Evolutionary conservation across 2,888 invertebrate genomes (phyloP), one percentile per base, ranked within the genome.

Genomic region (Carcina quercana): DNA sequence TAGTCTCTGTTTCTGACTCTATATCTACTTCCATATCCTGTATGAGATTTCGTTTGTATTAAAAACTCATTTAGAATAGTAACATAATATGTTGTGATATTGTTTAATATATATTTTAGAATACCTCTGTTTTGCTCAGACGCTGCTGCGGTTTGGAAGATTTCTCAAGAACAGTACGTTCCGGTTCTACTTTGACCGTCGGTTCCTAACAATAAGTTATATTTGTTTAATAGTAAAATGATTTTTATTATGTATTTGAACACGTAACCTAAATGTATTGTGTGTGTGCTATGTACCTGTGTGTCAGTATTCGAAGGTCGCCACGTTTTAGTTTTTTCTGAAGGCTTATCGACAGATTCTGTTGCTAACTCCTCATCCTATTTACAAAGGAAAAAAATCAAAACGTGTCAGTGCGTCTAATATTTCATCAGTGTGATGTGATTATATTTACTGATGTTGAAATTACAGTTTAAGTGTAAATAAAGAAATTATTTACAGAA

Each of bases 221-320:
- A 12, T 29, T 13, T 30, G 6, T n/a, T 21, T 3, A 25, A 5
- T 22, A 15, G 21, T 13, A 30, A 4, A 17, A 22, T 7, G 7
- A 17, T 7, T 7, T 7, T 17, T 5, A 17, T 5, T 17, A 17
- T 17, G 5, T 17, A 17, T 17, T 5, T 17, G 17, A n/a, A 17
- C 17, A 7, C 17, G 17, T 17, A 5, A 7, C 17, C 5, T 5
- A 17, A 17, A 17, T 10, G 10, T 15, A 17, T 47, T 54, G 45
- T 55, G 42, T 50, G 36, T 47, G 42, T 45, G 31, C 40, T 47
- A 37, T 57, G 52, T 65, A 64, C 72, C 65, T 68, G 57, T 58
- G 57, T 63, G 45, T 65, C 61, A 56, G 66, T 59, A 65, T 76
- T 72, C 62, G 75, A 68, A 64, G 74, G 70, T 75, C 74, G 80